Conservation (phyloP, 30 jellyfish, hydroid and myxozoan genomes). For the Hydra vulgaris region DNA sequence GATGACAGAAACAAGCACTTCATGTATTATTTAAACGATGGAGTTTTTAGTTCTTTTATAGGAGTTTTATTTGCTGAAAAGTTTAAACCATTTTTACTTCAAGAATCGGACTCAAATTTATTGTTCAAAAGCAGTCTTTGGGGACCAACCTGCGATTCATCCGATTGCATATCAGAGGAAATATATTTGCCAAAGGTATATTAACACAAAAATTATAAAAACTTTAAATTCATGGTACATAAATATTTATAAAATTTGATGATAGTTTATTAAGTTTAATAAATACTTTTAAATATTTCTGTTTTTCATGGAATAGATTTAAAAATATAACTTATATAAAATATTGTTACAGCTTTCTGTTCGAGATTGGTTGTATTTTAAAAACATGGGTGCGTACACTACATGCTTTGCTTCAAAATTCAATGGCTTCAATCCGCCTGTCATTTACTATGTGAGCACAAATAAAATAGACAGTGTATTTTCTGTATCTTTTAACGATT, state of each 20-base stretch:
- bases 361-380: conserved; percentile 81
- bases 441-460: conserved; percentile 38
- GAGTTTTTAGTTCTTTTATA: conserved; percentile 85
- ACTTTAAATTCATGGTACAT: background rate
- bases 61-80: conserved; percentile 59
- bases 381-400: conserved; percentile 94
- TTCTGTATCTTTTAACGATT: too few relatives aligned
- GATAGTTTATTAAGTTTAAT: background rate
- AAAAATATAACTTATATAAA: too few relatives aligned
- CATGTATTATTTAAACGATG: conserved; percentile 81
- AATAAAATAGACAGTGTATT: background rate
- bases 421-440: conserved; percentile 69
- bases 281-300: background rate
- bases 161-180: conserved; percentile 61
- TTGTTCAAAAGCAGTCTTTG: conserved; percentile 62
- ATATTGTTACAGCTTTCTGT: conserved; percentile 42
- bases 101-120: conserved; percentile 37
- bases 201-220: conserved; percentile 33
- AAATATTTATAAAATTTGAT: too few relatives aligned
- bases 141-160: conserved; percentile 94
- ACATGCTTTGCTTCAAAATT: conserved; percentile 67
- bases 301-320: too few relatives aligned
- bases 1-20: conserved; percentile 19
- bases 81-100: conserved; percentile 39
- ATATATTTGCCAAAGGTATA: conserved; percentile 68